These are phyloP conservation scores for Protobothrops flavoviridis DNA, from an alignment of 2,113 vertebrate genomes.

Conservation along the genomic window DNA sequence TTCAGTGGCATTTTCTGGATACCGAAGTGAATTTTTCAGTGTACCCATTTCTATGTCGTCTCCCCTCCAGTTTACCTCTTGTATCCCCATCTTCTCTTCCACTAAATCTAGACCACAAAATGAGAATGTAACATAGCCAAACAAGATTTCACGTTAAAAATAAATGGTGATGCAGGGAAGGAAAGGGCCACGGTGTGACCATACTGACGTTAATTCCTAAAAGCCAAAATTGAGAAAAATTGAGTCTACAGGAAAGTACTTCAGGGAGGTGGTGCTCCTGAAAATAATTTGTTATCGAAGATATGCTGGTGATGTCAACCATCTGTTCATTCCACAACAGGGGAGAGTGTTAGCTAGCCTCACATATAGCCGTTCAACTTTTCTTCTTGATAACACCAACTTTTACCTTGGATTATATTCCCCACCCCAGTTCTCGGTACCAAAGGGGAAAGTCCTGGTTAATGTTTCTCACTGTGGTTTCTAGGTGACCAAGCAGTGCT, in stretches of 20 bases:
- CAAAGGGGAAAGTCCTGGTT: accelerated
- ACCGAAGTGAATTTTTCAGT: not conserved
- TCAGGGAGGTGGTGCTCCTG: not conserved
- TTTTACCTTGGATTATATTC: not conserved
- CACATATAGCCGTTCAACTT: not conserved
- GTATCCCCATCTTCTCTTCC: not conserved
- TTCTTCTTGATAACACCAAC: not conserved
- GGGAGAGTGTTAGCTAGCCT: not conserved
- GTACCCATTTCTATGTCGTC: not conserved
- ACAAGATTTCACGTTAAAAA: not conserved
- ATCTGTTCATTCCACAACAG: not conserved
- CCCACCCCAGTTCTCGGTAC: accelerated
- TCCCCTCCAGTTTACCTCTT: not conserved
- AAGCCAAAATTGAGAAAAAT: not conserved
- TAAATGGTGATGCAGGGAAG: not conserved
- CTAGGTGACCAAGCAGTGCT: conserved; percentile 61
- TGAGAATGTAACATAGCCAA: not conserved
- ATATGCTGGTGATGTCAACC: not conserved
- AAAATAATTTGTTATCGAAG: not conserved
- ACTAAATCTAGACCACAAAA: not conserved
- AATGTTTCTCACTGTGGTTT: not conserved
- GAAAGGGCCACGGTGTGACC: not conserved
- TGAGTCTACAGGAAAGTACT: not conserved
- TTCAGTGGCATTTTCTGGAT: not conserved
- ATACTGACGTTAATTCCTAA: not conserved